Base-by-base conservation (phyloP, 2,113 vertebrate genomes). In the Ptychochromis oligacanthus region DNA sequence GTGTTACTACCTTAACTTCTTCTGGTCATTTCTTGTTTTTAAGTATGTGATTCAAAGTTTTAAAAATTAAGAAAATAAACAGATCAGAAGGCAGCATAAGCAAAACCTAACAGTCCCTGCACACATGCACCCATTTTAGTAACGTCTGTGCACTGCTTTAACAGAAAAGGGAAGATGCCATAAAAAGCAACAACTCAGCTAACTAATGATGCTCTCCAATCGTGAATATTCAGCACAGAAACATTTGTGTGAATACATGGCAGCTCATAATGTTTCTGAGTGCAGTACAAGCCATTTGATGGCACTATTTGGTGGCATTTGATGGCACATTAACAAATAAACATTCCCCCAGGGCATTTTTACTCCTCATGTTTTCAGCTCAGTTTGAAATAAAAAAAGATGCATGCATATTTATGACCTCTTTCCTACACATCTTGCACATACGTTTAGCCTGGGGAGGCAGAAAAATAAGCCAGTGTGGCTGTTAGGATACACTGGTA, bases 341-440 rank as follows among this genome's bases (percentile, higher is more conserved):
- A 85, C 24, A 59, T 84, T 22, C 70, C 84, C 40, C 24, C 1
- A 3, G 65, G 90, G 77, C 38, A 20, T 76, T 78, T 81, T 60
- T 31, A 22, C 58, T 77, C 20, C 43, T 56, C 77, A 38, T 72
- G 72, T 81, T 77, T 84, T 74, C 80, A 82, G 82, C 64, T 43
- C 55, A 75, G 72, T 81, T 34, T 80, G 52, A 49, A 20, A 65
- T 67, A 79, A 77, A 49, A 58, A 79, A 72, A 28, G 15, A 79
- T 9, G 13, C 77, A 87, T 89, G 17, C 83, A 92, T 91, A 88
- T 90, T 91, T 82, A 88, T 88, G 78, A 80, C 26, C n/a, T 26
- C 57, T 74, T 61, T 60, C 65, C 65, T 56, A 58, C 77, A 77
- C 60, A 79, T 84, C 24, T 75, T 70, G 46, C 65, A 84, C 84